Evolutionary conservation across 2,888 invertebrate species (phyloP).

Genomic region (Ochlodes sylvanus): DNA sequence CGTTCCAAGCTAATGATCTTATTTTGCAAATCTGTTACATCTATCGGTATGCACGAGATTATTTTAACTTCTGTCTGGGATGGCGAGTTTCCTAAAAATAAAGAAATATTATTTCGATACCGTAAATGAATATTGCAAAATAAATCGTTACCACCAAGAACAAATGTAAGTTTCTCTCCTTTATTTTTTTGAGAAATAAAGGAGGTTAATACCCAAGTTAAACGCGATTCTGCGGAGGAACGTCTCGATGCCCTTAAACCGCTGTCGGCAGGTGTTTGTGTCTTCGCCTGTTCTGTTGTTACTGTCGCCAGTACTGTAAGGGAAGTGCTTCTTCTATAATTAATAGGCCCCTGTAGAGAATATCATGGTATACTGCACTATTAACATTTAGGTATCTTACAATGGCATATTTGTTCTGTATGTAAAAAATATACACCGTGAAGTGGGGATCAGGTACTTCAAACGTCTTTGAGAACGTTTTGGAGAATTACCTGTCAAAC

Average conservation of each 20-base stretch:
- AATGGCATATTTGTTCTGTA: background rate
- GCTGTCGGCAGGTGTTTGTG: conserved; percentile 48
- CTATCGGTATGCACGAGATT: conserved; percentile 79
- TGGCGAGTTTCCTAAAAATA: conserved; percentile 68
- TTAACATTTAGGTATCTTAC: background rate
- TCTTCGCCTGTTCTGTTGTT: background rate
- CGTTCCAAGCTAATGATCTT: conserved; percentile 66
- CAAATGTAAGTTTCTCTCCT: too few species aligned
- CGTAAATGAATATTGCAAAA: too few species aligned
- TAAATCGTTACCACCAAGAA: too few species aligned
- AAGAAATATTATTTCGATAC: background rate
- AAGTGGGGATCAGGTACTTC: too few species aligned
- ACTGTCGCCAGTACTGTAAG: conserved; percentile 24
- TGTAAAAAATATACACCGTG: background rate
- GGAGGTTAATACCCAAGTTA: conserved; percentile 61
- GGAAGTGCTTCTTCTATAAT: conserved; percentile 24
- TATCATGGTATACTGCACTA: conserved; percentile 5
- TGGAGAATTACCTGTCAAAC: too few species aligned
- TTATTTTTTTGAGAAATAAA: conserved; percentile 10
- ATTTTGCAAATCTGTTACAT: conserved; percentile 75
- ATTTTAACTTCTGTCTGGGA: conserved; percentile 80
- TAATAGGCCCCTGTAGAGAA: conserved; percentile 25
- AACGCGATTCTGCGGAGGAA: conserved; percentile 71
- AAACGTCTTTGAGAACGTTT: too few species aligned
- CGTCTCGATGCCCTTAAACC: conserved; percentile 73